Evolutionary conservation across 2,888 invertebrate genomes (phyloP), one percentile per base, ranked within the genome.

Genomic region (Melanotus villosus): DNA sequence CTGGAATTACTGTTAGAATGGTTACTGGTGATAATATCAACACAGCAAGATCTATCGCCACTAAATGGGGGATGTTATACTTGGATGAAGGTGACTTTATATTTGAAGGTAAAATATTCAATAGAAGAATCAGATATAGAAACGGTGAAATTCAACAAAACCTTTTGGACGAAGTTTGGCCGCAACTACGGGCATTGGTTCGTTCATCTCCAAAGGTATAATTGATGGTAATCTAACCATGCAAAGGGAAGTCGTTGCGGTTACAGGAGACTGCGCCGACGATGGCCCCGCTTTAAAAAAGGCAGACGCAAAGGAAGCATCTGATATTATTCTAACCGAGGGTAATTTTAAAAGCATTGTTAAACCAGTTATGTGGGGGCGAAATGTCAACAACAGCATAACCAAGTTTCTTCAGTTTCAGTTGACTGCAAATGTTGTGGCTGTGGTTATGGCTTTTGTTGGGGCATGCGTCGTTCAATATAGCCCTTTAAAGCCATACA

Each of bases 361-460:
- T 5, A 26, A 26, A 7, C 4, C 26, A 7, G 98, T 99, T 76
- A 98, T 99, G 97, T 99, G 99, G 99, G 99, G 99, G 71, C 91
- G 99, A 77, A 99, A 99, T 86, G 99, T 99, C 62, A 99, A 99
- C 86, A 99, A 99, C 89, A 97, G 97, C 84, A 99, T 99, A 86
- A 98, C 98, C 74, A 99, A 99, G 89, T 99, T 99, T 89, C 89
- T 99, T 80, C 98, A 99, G 89, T 99, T 99, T 89, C 99, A 99
- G 87, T 89, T 99, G 79, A 99, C 99, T 72, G 99, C 99, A 80
- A 99, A 99, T 87, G 94, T 98, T 76, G 99, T 99, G 76, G 99
- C 99, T 79, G 98, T 99, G 79, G 94, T 98, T 82, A 98, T 98
- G 75, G 99, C 99, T 80, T 99, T 99, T 87, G 94, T 97, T 84